phyloP scores from a whole-genome alignment of 2,888 invertebrate genomes.

The Actias luna region DNA sequence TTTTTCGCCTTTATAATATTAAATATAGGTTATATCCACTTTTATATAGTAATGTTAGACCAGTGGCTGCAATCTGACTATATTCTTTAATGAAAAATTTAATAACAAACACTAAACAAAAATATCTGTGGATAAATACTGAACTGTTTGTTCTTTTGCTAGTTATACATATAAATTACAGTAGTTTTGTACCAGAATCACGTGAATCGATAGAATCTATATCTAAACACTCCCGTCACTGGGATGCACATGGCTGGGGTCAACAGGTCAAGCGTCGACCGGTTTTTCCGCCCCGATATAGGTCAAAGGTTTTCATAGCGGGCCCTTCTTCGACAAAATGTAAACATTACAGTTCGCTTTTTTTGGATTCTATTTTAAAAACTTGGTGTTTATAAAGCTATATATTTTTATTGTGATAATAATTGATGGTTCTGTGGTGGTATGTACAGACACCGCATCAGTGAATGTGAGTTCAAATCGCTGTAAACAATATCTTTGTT shows the following conservation, averaged over 20 bases:
- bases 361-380: conserved; percentile 6
- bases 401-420: neutral
- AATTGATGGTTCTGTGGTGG: neutral
- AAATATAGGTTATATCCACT: too few species aligned
- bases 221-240: neutral
- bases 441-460: too few species aligned
- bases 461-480: too few species aligned
- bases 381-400: neutral
- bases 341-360: neutral
- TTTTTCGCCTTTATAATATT: too few species aligned
- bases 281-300: neutral
- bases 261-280: conserved; percentile 25
- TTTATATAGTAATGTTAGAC: too few species aligned
- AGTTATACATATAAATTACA: neutral
- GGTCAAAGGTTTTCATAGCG: conserved; percentile 8
- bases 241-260: conserved; percentile 14
- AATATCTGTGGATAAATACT: too few species aligned
- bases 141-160: too few species aligned
- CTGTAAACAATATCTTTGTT: too few species aligned
- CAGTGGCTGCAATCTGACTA: too few species aligned
- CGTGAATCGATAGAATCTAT: conserved; percentile 17
- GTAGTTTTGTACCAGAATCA: conserved; percentile 14
- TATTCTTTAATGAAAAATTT: too few species aligned
- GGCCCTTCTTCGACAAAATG: conserved; percentile 4
- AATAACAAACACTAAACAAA: too few species aligned